These are phyloP conservation scores for Cataglyphis livida DNA, from an alignment of 2,888 invertebrate genomes.

Conservation along the genomic window DNA sequence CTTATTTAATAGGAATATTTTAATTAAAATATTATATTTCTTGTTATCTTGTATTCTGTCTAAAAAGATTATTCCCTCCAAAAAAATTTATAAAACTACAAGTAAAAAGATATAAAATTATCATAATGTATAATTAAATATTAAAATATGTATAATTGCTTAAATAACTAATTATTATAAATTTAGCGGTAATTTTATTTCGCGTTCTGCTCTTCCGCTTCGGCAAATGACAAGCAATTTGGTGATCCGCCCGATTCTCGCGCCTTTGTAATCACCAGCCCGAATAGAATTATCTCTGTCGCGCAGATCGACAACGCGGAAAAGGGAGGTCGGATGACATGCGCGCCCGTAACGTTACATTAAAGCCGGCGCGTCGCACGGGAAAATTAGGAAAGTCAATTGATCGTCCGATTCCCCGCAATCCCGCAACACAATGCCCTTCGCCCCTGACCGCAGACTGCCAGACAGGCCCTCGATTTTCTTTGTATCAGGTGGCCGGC, in stretches of 20 bases:
- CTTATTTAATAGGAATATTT: neutral
- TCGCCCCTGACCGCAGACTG: conserved; percentile 40
- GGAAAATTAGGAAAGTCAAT: conserved; percentile 73
- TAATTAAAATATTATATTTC: conserved; percentile 1
- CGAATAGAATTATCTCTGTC: conserved; percentile 55
- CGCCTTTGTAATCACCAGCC: conserved; percentile 49
- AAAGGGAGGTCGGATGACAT: conserved; percentile 35
- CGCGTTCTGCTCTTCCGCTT: conserved; percentile 4
- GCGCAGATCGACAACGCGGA: conserved; percentile 44
- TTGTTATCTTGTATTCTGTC: neutral
- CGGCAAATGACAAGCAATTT: conserved; percentile 43
- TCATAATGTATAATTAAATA: neutral
- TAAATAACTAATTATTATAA: conserved; percentile 19
- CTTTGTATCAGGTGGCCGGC: conserved; percentile 67
- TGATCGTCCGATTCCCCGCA: conserved; percentile 61
- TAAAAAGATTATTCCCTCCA: neutral
- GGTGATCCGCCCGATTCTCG: conserved; percentile 38
- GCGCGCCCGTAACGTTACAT: conserved; percentile 36
- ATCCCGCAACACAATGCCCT: conserved; percentile 65
- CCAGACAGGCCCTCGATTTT: conserved; percentile 53
- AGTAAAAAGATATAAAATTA: neutral
- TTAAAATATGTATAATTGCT: conserved; percentile 24
- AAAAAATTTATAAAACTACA: neutral
- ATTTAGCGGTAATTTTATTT: conserved; percentile 39
- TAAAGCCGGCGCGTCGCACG: conserved; percentile 45